A percentile compares a stretch with the other conserved stretches of the same genome.
Evolutionary conservation across 2,113 vertebrate species (phyloP).

Genomic region (Megaleporinus macrocephalus): DNA sequence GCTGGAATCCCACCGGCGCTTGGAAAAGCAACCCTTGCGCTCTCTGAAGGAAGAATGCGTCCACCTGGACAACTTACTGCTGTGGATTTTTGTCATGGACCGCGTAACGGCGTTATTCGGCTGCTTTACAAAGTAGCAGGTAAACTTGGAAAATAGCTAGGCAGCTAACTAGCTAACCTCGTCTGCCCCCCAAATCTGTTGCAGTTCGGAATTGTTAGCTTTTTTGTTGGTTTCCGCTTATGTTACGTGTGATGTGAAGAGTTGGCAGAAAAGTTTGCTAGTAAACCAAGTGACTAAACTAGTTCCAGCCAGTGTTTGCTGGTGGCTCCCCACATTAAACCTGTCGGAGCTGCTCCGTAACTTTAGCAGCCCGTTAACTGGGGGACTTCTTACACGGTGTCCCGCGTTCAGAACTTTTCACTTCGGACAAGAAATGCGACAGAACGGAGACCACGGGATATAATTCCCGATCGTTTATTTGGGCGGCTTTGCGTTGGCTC

Average conservation of each 20-base stretch:
- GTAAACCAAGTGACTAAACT: conserved; percentile 31
- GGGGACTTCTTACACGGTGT: conserved; percentile 32
- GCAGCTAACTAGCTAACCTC: conserved; percentile 33
- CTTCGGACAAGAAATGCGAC: conserved; percentile 65
- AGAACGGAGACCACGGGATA: conserved; percentile 40
- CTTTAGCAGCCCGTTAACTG: conserved; percentile 3
- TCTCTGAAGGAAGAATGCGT: conserved; percentile 21
- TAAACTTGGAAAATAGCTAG: conserved; percentile 55
- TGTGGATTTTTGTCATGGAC: conserved; percentile 26
- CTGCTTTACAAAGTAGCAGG: conserved; percentile 54
- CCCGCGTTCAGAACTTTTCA: conserved; percentile 46
- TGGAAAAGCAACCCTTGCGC: background rate
- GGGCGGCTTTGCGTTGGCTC: conserved; percentile 58
- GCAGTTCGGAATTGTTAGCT: background rate
- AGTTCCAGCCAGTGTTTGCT: background rate
- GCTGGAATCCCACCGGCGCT: background rate
- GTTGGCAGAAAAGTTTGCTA: conserved; percentile 42
- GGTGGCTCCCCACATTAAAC: conserved; percentile 19
- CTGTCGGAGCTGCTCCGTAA: conserved; percentile 36
- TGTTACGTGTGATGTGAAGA: background rate
- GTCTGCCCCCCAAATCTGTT: background rate
- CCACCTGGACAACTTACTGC: conserved; percentile 15
- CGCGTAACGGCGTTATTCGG: conserved; percentile 35
- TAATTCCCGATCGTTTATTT: conserved; percentile 55
- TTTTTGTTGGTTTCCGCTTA: background rate